phyloP scores from a whole-genome alignment of 64 coral and sea anemone genomes.

The Cladopsammia gracilis region DNA sequence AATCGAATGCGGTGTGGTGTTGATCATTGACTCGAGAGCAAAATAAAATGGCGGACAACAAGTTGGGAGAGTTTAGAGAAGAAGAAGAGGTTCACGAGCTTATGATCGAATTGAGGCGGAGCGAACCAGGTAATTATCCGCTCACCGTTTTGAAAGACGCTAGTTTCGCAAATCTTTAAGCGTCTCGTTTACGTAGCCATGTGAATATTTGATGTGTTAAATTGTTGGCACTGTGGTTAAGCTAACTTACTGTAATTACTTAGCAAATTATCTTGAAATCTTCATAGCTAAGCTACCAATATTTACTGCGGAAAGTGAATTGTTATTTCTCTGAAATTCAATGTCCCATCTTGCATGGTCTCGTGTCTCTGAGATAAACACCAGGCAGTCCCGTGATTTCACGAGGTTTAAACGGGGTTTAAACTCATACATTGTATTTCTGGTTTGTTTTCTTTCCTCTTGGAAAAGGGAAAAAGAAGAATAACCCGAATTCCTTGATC shows the following conservation, averaged over 20 bases:
- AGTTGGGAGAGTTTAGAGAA: conserved; percentile 44
- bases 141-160: neutral
- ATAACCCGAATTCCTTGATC: neutral
- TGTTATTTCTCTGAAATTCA: no score
- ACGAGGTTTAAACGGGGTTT: no score
- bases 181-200: conserved; percentile 42
- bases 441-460: neutral
- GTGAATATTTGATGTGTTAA: conserved; percentile 20
- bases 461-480: neutral
- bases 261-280: neutral
- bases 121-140: conserved; percentile 78
- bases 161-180: conserved; percentile 11
- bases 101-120: conserved; percentile 95
- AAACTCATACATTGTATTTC: no score
- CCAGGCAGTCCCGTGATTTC: neutral
- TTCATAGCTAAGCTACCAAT: neutral
- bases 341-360: neutral
- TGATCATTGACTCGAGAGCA: conserved; percentile 26
- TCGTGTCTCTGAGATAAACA: neutral
- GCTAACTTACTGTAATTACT: neutral
- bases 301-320: neutral
- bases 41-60: conserved; percentile 91
- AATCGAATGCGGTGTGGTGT: neutral
- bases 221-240: neutral
- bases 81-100: conserved; percentile 72